Base-by-base conservation (phyloP, 2,113 vertebrate species). In the Coreoperca whiteheadi region DNA sequence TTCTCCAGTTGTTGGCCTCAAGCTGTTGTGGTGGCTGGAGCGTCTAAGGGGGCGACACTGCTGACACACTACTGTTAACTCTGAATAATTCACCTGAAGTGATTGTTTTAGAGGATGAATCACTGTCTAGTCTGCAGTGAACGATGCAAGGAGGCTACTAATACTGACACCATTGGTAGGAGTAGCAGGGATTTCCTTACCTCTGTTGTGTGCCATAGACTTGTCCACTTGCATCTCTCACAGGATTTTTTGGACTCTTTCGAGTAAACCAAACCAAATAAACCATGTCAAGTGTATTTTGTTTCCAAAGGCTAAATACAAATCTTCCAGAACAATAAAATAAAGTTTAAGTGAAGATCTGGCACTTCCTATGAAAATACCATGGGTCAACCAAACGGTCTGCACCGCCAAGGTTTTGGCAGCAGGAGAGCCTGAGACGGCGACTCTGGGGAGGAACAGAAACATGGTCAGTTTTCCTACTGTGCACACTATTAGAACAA, bases 21-120 rank as follows among this genome's bases (percentile, higher is more conserved):
- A 66, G 66, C 46, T 79, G 54, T 23, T 68, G n/a, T 11, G 56
- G 54, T 28, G 54, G 56, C 65, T 69, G 54, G 54, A 50, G 56
- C 6, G 0, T 51, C 53, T 60, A 56, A 79, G 56, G 63, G 57
- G 63, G 43, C 37, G 39, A 25, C 18, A n/a, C 77, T 61, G 56
- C 18, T 21, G 56, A 70, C 43, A 71, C 43, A 43, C 57, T 30
- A 8, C 8, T 53, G n/a, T 11, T 20, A 8, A 43, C 59, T 64
- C 12, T 64, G 21, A 25, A 65, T n/a, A n/a, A 30, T 71, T 61
- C 34, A 4, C 34, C 32, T 15, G 4, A 28, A 39, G 54, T 37
- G 7, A 39, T 30, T 50, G 43, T 51, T 60, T 6, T 57, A 37
- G 32, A 72, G 25, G 25, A 46, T 72, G 28, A 46, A 51, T 32